phyloP scores from a whole-genome alignment of 2,888 invertebrate species.

The Protula sp. region DNA sequence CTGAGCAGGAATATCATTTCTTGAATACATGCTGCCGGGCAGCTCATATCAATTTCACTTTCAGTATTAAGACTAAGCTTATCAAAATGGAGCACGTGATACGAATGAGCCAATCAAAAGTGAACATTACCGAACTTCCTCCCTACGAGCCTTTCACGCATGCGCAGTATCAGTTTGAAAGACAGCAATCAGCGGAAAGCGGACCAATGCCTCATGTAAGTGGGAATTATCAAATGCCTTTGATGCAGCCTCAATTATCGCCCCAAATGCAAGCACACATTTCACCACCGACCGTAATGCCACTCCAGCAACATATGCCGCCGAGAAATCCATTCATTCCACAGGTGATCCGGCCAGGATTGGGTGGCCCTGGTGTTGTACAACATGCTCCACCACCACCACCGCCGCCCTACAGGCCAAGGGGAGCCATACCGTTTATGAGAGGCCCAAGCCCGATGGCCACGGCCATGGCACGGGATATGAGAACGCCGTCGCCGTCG shows the following conservation, averaged over 20 bases:
- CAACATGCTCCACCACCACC: background rate
- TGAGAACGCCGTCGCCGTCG: background rate
- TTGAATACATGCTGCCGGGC: conserved; percentile 42
- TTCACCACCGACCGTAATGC: background rate
- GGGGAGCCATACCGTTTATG: background rate
- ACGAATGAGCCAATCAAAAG: conserved; percentile 24
- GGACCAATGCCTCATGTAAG: background rate
- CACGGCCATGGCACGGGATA: background rate
- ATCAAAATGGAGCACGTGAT: conserved; percentile 34
- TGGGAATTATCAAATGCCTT: background rate
- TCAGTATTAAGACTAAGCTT: conserved; percentile 36
- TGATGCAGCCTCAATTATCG: background rate
- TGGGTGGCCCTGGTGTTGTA: too few relatives aligned
- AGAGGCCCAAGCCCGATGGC: too few relatives aligned
- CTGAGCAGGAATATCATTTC: conserved; percentile 36
- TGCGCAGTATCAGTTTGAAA: conserved; percentile 45
- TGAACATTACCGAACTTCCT: conserved; percentile 39
- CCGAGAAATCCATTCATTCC: background rate
- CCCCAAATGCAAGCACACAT: too few relatives aligned
- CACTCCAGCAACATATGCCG: background rate
- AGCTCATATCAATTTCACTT: conserved; percentile 42
- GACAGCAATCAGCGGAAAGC: too few relatives aligned
- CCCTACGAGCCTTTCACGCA: conserved; percentile 43
- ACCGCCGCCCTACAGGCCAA: background rate
- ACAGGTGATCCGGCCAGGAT: background rate